These are phyloP conservation scores for Dascillus cervinus DNA, from an alignment of 2,888 invertebrate genomes.

Conservation along the genomic window DNA sequence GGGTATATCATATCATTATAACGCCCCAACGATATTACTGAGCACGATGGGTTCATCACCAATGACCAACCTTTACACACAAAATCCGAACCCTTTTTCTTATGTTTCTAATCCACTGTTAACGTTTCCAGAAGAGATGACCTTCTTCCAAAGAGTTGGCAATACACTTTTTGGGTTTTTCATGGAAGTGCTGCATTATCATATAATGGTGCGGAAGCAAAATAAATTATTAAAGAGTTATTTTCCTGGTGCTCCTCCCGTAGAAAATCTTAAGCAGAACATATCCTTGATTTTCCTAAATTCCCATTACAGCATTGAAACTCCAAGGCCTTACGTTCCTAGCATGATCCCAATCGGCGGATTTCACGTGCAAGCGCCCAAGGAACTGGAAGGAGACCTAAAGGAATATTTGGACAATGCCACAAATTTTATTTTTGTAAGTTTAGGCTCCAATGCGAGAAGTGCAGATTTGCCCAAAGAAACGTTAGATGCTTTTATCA, in stretches of 20 bases:
- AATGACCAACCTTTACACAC: conserved; percentile 23
- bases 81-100: conserved; percentile 30
- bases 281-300: conserved; percentile 20
- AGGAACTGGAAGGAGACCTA: conserved; percentile 15
- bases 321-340: conserved; percentile 20
- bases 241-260: conserved; percentile 15
- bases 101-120: conserved; percentile 29
- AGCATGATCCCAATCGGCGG: conserved; percentile 25
- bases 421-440: conserved; percentile 16
- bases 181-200: neutral
- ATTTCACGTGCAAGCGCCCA: conserved; percentile 15
- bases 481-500: conserved; percentile 8
- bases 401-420: conserved; percentile 16
- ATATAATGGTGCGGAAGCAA: too few relatives aligned
- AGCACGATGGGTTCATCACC: conserved; percentile 23
- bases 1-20: conserved; percentile 30
- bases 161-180: conserved; percentile 1
- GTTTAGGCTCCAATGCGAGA: conserved; percentile 17
- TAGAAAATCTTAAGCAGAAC: conserved; percentile 13
- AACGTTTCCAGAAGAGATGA: conserved; percentile 13
- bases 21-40: conserved; percentile 31
- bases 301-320: conserved; percentile 19
- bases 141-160: conserved; percentile 2
- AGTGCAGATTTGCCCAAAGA: conserved; percentile 9
- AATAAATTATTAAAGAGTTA: conserved; percentile 17